Evolutionary conservation across 2,113 vertebrate genomes (phyloP).

Genomic region (Mugil cephalus): DNA sequence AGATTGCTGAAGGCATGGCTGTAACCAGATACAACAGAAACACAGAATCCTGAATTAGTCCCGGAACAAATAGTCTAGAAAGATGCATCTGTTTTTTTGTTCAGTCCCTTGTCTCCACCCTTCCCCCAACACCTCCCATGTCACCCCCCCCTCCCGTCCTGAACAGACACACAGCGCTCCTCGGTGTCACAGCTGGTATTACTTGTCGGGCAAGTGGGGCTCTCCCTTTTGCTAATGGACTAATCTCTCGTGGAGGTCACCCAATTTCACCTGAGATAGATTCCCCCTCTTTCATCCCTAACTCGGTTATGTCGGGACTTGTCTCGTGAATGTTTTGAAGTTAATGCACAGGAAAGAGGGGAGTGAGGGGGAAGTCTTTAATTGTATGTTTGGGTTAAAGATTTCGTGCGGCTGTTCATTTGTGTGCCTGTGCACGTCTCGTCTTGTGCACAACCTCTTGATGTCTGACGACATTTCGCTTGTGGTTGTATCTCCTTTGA

Average conservation of each 20-base stretch:
- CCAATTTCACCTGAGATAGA: constrained; percentile 75
- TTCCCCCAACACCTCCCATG: constrained; percentile 59
- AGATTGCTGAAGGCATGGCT: constrained; percentile 23
- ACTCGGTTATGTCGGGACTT: constrained; percentile 61
- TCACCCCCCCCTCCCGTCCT: constrained; percentile 27
- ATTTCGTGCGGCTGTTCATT: constrained; percentile 40
- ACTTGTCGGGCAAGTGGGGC: constrained; percentile 78
- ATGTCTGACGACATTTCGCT: constrained; percentile 60
- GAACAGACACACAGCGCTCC: constrained; percentile 57
- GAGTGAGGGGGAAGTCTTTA: constrained; percentile 25
- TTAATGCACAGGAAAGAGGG: constrained; percentile 20
- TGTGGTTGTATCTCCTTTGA: constrained; percentile 43
- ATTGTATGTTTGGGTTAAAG: constrained; percentile 53
- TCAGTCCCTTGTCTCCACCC: constrained; percentile 66
- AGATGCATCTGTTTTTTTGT: constrained; percentile 81
- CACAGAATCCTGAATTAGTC: constrained; percentile 45
- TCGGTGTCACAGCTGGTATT: constrained; percentile 82
- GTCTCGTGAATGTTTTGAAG: constrained; percentile 30
- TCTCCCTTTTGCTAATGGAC: constrained; percentile 78
- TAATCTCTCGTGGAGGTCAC: constrained; percentile 74
- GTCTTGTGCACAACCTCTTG: constrained; percentile 48
- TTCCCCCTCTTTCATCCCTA: constrained; percentile 64
- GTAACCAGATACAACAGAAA: constrained; percentile 32
- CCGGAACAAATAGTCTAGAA: constrained; percentile 64
- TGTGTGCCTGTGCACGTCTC: constrained; percentile 37